Base-by-base conservation (phyloP, 1,140 invertebrate species). In the Neodiprion lecontei region DNA sequence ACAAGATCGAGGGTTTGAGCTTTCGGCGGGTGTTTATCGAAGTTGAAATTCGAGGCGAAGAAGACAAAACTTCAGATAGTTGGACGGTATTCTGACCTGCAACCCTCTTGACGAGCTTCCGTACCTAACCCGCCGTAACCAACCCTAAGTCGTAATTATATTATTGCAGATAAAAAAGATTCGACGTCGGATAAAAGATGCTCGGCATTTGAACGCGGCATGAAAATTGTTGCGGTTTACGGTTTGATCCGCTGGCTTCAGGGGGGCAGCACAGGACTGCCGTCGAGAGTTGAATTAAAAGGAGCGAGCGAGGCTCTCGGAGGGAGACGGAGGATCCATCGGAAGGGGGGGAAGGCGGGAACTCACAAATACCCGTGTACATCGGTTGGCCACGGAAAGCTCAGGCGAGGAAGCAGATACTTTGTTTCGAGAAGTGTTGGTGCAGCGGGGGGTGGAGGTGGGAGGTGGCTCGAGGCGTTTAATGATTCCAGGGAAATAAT, bases 211-310 rank as follows among this genome's bases (percentile, higher is more conserved):
- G 28, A 40, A 3, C 28, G 28, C 5, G 28, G n/a, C 53, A 14
- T 7, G 53, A 14, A 61, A 12, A 61, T 61, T 61, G 53, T 61
- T 86, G 28, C 1, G 86, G 86, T 85, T 86, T 84, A 75, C 50
- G 78, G 67, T 47, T 21, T 7, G 8, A 21, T 7, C 67, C 21
- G 21, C 76, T 83, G 84, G 82, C 83, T 80, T 79, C 75, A 87
- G 86, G 77, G 28, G 86, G 86, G 86, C 86, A 87, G 86, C 87
- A 88, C 85, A 82, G 74, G 68, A 84, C 82, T 83, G 86, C 74
- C 74, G 48, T 65, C 73, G 74, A 23, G 17, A 77, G 61, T 40
- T 40, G 77, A 78, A 83, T 84, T 85, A 80, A 82, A 85, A 80
- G 82, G 80, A 81, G 79, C 49, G 48, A 76, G 47, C 7, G 74